A percentile compares a stretch with the other conserved stretches of the same genome.
These are phyloP conservation scores for Platycheirus albimanus DNA, from an alignment of 2,888 invertebrate genomes.

Conservation along the genomic window DNA sequence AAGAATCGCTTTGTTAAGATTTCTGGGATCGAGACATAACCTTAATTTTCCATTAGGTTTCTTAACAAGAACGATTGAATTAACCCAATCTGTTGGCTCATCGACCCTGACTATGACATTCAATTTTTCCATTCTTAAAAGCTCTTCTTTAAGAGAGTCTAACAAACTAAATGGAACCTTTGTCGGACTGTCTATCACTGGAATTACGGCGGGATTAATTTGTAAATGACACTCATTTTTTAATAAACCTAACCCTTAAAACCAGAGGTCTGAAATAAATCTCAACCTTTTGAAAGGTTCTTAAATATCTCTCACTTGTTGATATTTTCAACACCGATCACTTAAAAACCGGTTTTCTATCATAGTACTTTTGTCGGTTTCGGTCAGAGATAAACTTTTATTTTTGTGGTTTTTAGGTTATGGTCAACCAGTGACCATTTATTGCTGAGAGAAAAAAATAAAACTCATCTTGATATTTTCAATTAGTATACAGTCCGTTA, in stretches of 20 bases:
- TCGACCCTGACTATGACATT: conserved; percentile 47
- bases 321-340: too few species aligned
- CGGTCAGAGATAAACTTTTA: too few species aligned
- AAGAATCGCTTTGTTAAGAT: conserved; percentile 65
- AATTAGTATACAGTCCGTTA: too few species aligned
- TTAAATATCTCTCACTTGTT: too few species aligned
- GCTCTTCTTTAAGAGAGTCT: not conserved
- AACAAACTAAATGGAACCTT: conserved; percentile 9
- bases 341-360: too few species aligned
- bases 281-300: too few species aligned
- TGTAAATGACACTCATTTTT: conserved; percentile 8
- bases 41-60: conserved; percentile 66
- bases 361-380: too few species aligned
- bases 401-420: too few species aligned
- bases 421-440: too few species aligned
- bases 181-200: not conserved
- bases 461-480: too few species aligned
- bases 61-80: conserved; percentile 58
- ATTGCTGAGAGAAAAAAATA: too few species aligned
- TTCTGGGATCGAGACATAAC: conserved; percentile 68
- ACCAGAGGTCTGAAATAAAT: too few species aligned
- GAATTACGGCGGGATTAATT: not conserved
- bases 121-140: conserved; percentile 4
- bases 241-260: not conserved
- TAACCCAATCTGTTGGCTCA: conserved; percentile 70